Conservation (phyloP, 1,140 invertebrate genomes). For the Tribolium castaneum region DNA sequence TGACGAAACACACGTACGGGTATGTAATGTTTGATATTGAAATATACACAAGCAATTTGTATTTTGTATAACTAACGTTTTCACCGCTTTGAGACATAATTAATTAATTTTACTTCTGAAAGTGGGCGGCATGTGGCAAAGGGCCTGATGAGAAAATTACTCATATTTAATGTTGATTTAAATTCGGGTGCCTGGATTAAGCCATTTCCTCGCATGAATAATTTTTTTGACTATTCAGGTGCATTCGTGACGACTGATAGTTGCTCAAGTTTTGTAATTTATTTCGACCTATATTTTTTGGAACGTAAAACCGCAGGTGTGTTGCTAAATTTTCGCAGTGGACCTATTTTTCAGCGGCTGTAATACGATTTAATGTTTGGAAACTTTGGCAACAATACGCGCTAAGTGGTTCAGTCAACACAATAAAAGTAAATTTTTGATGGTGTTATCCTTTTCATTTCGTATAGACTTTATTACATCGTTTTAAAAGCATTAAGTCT, state of each 20-base stretch:
- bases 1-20: background rate
- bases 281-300: background rate
- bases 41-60: slow-evolving; percentile 13
- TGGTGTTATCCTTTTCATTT: background rate
- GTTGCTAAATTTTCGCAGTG: background rate
- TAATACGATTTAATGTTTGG: background rate
- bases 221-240: too few relatives aligned
- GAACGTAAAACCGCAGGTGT: background rate
- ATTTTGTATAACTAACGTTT: slow-evolving; percentile 7
- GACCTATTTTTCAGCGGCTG: background rate
- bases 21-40: slow-evolving; percentile 17
- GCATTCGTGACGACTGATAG: too few relatives aligned
- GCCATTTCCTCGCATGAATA: background rate
- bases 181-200: background rate
- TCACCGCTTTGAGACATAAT: background rate
- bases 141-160: background rate
- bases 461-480: background rate
- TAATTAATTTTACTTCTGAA: slow-evolving; percentile 17
- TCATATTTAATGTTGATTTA: background rate
- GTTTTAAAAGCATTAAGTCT: background rate
- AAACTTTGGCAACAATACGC: background rate
- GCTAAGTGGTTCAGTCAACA: background rate
- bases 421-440: background rate
- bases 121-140: background rate
- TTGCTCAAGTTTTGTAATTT: background rate